A percentile compares a stretch with the other conserved stretches of the same genome.
Evolutionary conservation across 2,797 vertebrate genomes (phyloP).

Genomic region (Benthosema pterotum): DNA sequence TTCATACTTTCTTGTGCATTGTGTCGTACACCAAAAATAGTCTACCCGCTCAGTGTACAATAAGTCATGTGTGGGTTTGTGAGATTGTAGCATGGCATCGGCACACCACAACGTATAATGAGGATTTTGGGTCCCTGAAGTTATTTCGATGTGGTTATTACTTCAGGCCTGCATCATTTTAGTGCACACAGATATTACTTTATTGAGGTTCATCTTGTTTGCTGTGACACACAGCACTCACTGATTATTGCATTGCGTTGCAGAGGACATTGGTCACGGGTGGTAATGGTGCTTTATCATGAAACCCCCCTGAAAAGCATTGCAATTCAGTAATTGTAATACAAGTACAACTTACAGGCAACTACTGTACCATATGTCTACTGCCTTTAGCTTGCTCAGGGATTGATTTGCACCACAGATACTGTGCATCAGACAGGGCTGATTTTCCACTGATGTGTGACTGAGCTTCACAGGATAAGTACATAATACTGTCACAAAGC

Average conservation of each 20-base stretch:
- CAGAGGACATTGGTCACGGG: not conserved
- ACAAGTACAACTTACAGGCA: not conserved
- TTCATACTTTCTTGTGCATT: too few species aligned
- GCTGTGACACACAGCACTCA: conserved; percentile 7
- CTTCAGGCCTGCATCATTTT: conserved; percentile 46
- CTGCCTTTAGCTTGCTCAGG: conserved; percentile 16
- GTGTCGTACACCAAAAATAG: too few species aligned
- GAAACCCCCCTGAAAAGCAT: not conserved
- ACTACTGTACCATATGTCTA: conserved; percentile 12
- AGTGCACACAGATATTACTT: conserved; percentile 10
- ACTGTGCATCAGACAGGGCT: conserved; percentile 31
- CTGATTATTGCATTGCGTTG: conserved; percentile 4
- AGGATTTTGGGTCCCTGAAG: conserved; percentile 32
- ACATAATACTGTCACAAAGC: conserved; percentile 60
- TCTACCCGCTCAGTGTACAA: too few species aligned
- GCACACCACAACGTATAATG: too few species aligned
- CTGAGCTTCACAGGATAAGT: conserved; percentile 48
- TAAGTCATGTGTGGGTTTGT: too few species aligned
- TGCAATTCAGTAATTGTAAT: conserved; percentile 19
- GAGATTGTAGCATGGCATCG: too few species aligned
- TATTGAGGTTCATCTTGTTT: conserved; percentile 1
- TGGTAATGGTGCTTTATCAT: not conserved
- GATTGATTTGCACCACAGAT: conserved; percentile 38
- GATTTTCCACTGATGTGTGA: conserved; percentile 50
- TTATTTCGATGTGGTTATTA: conserved; percentile 46